These are phyloP conservation scores for Furcifer pardalis DNA, from an alignment of 2,797 vertebrate genomes.

Conservation along the genomic window DNA sequence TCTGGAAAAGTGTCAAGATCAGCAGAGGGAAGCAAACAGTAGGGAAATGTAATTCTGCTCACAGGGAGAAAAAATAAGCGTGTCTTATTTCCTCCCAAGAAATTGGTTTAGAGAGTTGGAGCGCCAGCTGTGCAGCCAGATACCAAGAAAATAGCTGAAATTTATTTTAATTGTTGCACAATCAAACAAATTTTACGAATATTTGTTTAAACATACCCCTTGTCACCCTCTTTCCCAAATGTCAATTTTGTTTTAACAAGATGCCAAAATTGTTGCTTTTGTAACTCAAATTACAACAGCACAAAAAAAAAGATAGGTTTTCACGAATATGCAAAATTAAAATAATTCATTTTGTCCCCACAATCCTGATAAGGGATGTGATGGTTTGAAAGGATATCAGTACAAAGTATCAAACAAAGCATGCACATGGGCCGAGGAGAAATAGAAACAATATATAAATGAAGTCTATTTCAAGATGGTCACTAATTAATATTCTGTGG, in stretches of 20 bases:
- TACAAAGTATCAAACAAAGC: background rate
- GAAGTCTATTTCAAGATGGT: background rate
- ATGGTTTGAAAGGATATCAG: background rate
- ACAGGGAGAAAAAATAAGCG: background rate
- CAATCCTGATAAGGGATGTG: background rate
- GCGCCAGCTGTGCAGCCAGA: no score
- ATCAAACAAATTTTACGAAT: background rate
- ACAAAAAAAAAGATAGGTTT: background rate
- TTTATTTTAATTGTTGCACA: no score
- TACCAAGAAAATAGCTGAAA: no score
- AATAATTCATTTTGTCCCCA: background rate
- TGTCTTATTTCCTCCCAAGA: background rate
- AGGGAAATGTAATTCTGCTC: background rate
- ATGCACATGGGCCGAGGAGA: background rate
- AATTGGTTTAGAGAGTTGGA: no score
- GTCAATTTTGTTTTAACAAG: background rate
- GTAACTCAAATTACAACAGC: background rate
- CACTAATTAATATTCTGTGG: background rate
- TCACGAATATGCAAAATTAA: background rate
- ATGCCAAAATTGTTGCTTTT: background rate
- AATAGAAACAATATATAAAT: no score
- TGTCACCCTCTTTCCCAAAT: background rate
- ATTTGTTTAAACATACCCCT: background rate
- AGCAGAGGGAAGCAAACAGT: background rate
- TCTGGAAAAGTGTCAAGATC: background rate